Percentiles rank a stretch among this genome's conserved stretches.
These are phyloP conservation scores for Melanocharis versteri DNA, from an alignment of 2,113 vertebrate genomes.

Conservation along the genomic window DNA sequence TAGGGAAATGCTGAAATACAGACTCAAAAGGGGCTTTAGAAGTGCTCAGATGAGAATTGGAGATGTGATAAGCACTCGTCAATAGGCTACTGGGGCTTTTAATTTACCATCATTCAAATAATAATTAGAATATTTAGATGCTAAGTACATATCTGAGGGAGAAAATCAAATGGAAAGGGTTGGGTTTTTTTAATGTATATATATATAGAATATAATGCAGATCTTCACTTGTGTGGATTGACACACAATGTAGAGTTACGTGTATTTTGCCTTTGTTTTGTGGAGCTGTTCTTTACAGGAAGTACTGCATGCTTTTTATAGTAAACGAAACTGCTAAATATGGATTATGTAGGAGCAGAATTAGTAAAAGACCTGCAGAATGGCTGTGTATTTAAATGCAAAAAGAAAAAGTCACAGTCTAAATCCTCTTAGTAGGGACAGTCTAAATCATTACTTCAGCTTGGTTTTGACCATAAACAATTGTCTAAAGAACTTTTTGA, in stretches of 20 bases:
- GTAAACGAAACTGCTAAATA: constrained; percentile 41
- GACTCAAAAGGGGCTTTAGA: constrained; percentile 32
- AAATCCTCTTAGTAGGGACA: neutral
- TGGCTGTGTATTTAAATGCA: neutral
- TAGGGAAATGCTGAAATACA: constrained; percentile 27
- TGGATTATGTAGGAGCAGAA: constrained; percentile 28
- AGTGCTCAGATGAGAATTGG: constrained; percentile 39
- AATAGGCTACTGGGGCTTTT: constrained; percentile 34
- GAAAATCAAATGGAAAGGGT: constrained; percentile 3
- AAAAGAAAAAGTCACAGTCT: neutral
- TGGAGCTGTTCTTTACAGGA: constrained; percentile 9
- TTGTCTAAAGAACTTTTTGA: neutral
- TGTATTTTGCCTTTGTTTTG: constrained; percentile 12
- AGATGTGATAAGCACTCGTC: constrained; percentile 42
- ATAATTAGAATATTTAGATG: constrained; percentile 62
- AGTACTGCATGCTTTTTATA: constrained; percentile 29
- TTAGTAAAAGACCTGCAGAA: neutral
- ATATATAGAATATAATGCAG: constrained; percentile 13
- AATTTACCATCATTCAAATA: constrained; percentile 38
- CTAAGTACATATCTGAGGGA: constrained; percentile 16
- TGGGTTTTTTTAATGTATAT: neutral
- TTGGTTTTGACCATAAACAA: neutral
- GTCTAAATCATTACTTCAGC: neutral
- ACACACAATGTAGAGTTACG: neutral
- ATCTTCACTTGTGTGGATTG: constrained; percentile 12